A percentile compares a stretch with the other conserved stretches of the same genome.
Conservation (phyloP, 1,140 invertebrate genomes). For the Drosophila littoralis region DNA sequence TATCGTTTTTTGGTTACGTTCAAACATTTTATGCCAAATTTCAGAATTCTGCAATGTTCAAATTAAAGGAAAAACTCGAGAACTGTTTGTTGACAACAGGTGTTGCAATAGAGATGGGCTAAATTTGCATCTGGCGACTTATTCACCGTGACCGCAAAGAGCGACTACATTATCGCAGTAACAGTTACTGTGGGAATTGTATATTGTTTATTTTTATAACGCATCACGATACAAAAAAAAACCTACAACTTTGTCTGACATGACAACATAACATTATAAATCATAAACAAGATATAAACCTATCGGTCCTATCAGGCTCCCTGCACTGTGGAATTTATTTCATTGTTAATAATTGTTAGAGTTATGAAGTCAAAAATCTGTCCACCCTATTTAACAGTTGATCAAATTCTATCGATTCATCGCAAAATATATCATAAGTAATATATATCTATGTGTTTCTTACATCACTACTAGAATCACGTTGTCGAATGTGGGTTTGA, state of each 20-base stretch:
- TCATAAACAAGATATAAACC: background rate
- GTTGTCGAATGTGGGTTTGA: slow-evolving; percentile 62
- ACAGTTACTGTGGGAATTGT: background rate
- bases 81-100: slow-evolving; percentile 50
- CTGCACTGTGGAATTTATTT: background rate
- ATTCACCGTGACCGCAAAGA: background rate
- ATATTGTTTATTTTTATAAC: too few species aligned
- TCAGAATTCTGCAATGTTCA: background rate
- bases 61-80: background rate
- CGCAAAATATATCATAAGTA: background rate
- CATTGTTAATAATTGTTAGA: background rate
- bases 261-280: background rate
- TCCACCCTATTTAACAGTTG: background rate
- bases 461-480: slow-evolving; percentile 62
- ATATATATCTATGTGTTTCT: slow-evolving; percentile 26
- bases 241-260: too few species aligned
- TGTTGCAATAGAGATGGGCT: slow-evolving; percentile 24
- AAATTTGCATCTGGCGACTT: background rate
- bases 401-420: slow-evolving; percentile 22
- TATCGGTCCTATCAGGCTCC: too few species aligned
- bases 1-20: slow-evolving; percentile 95
- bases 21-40: slow-evolving; percentile 46
- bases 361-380: background rate
- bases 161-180: slow-evolving; percentile 1
- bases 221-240: too few species aligned